Evolutionary conservation across 2,113 vertebrate species (phyloP).

Genomic region (Lipophrys pholis): DNA sequence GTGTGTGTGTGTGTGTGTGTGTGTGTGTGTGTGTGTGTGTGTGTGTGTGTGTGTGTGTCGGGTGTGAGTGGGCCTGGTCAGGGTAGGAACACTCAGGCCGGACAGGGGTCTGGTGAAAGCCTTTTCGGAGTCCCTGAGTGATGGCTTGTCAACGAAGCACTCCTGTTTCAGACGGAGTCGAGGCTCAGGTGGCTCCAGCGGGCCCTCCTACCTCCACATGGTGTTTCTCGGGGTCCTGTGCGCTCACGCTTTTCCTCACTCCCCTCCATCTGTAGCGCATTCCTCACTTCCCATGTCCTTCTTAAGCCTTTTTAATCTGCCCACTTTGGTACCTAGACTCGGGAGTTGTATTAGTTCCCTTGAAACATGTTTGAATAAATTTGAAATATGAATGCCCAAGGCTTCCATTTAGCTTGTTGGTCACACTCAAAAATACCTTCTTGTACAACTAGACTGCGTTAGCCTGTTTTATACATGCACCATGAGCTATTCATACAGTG

Average conservation of each 20-base stretch:
- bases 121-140: slow-evolving; percentile 70
- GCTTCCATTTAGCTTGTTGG: slow-evolving; percentile 39
- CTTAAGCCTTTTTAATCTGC: slow-evolving; percentile 6
- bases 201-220: slow-evolving; percentile 53
- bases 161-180: slow-evolving; percentile 79
- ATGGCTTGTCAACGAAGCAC: slow-evolving; percentile 78
- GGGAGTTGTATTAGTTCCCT: slow-evolving; percentile 14
- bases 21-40: too few species aligned
- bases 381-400: slow-evolving; percentile 29
- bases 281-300: slow-evolving; percentile 22
- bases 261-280: slow-evolving; percentile 57
- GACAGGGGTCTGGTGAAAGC: slow-evolving; percentile 67
- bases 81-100: slow-evolving; percentile 33
- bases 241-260: slow-evolving; percentile 53
- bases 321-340: slow-evolving; percentile 30
- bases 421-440: slow-evolving; percentile 32
- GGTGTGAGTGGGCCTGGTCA: slow-evolving; percentile 14
- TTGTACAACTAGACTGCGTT: neutral
- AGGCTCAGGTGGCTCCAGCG: slow-evolving; percentile 78
- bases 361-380: slow-evolving; percentile 15
- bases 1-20: too few species aligned
- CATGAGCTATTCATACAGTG: too few species aligned
- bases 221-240: slow-evolving; percentile 56
- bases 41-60: slow-evolving; percentile 24
- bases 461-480: too few species aligned